A percentile compares a stretch with the other conserved stretches of the same genome.
phyloP scores from a whole-genome alignment of 1,140 invertebrate species.

The Nixonia krombeini region DNA sequence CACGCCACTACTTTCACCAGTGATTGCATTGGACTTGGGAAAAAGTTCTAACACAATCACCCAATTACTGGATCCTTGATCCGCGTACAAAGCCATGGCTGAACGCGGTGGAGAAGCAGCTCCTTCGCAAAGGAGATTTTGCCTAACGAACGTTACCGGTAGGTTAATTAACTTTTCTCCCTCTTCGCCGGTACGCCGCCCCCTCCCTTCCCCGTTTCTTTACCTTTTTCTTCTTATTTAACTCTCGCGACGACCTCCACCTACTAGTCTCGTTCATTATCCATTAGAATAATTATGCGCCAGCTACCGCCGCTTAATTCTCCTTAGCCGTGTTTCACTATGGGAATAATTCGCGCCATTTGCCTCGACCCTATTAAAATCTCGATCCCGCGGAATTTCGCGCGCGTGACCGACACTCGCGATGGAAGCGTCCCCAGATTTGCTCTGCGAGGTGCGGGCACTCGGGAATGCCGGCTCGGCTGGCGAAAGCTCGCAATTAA shows the following conservation, averaged over 20 bases:
- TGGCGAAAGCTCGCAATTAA: too few species aligned
- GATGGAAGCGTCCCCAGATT: too few species aligned
- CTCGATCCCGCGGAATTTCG: not conserved
- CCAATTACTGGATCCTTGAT: slow-evolving; percentile 57
- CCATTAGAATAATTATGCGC: slow-evolving; percentile 53
- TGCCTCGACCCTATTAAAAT: slow-evolving; percentile 3
- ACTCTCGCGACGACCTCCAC: slow-evolving; percentile 9
- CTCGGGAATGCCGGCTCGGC: too few species aligned
- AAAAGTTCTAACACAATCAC: slow-evolving; percentile 58
- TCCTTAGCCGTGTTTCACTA: slow-evolving; percentile 17
- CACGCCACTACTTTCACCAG: slow-evolving; percentile 47
- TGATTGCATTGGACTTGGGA: slow-evolving; percentile 59
- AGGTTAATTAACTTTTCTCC: slow-evolving; percentile 55
- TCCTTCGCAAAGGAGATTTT: slow-evolving; percentile 41
- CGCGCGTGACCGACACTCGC: too few species aligned
- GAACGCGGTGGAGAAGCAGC: slow-evolving; percentile 27
- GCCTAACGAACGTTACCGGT: slow-evolving; percentile 49
- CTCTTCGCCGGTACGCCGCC: slow-evolving; percentile 5
- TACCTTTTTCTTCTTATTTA: slow-evolving; percentile 19
- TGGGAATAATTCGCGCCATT: slow-evolving; percentile 6
- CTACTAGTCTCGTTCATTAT: slow-evolving; percentile 33
- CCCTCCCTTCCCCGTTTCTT: slow-evolving; percentile 2
- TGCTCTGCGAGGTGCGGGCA: too few species aligned
- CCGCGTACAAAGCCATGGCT: slow-evolving; percentile 45
- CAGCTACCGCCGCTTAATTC: slow-evolving; percentile 22